Percentiles rank a stretch among this genome's conserved stretches.
Conservation (phyloP, 2,888 invertebrate genomes). For the Leptopilina drosophilae region DNA sequence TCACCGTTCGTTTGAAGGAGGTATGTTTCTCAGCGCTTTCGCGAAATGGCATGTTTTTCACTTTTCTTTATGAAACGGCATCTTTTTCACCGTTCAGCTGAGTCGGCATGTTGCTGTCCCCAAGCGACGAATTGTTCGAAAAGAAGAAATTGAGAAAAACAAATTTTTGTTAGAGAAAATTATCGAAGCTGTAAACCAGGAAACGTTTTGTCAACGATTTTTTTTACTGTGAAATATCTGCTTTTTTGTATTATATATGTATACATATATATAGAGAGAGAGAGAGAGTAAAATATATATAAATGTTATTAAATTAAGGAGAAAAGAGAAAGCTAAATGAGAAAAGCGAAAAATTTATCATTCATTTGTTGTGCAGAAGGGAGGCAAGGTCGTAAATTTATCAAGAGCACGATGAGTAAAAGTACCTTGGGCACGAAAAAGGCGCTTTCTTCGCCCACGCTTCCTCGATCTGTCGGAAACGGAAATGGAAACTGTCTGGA, state of each 20-base stretch:
- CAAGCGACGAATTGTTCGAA: too few relatives aligned
- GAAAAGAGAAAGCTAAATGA: slow-evolving; percentile 2
- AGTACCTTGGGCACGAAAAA: slow-evolving; percentile 69
- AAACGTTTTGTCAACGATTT: too few relatives aligned
- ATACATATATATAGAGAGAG: too few relatives aligned
- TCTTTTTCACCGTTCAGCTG: too few relatives aligned
- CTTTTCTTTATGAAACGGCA: too few relatives aligned
- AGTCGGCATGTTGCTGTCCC: too few relatives aligned
- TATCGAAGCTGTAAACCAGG: too few relatives aligned
- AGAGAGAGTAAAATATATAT: neutral
- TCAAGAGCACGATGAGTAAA: slow-evolving; percentile 52
- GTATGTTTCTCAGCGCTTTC: too few relatives aligned
- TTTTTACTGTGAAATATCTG: neutral
- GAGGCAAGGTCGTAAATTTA: slow-evolving; percentile 43
- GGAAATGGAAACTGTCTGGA: slow-evolving; percentile 61
- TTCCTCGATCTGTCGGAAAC: slow-evolving; percentile 64
- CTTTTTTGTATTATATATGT: neutral
- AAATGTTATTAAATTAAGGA: slow-evolving; percentile 1
- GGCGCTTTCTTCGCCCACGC: slow-evolving; percentile 63
- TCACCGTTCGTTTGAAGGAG: too few relatives aligned
- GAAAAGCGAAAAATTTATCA: slow-evolving; percentile 27
- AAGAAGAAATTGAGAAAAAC: too few relatives aligned
- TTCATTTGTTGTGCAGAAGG: slow-evolving; percentile 45
- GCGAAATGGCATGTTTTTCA: too few relatives aligned
- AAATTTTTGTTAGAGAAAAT: too few relatives aligned